These are phyloP conservation scores for Sipha maydis DNA, from an alignment of 2,888 invertebrate species.

Conservation along the genomic window DNA sequence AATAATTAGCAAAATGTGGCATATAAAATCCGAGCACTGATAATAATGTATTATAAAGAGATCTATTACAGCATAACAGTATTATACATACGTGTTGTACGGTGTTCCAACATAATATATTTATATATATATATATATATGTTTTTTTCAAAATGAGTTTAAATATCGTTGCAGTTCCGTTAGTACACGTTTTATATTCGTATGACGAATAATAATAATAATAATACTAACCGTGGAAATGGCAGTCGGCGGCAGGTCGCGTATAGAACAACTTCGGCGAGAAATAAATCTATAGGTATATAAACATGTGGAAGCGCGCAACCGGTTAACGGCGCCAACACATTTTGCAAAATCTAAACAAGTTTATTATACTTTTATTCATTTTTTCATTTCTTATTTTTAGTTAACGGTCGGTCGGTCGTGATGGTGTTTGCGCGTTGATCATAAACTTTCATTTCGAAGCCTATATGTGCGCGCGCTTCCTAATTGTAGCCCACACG, in stretches of 20 bases:
- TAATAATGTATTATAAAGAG: too few species aligned
- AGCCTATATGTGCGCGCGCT: neutral
- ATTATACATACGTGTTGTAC: too few species aligned
- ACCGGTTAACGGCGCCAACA: conserved; percentile 54
- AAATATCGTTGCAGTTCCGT: neutral
- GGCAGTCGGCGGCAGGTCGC: neutral
- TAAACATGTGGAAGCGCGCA: neutral
- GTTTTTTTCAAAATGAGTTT: neutral
- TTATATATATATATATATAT: too few species aligned
- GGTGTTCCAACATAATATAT: too few species aligned
- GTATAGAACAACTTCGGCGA: conserved; percentile 2
- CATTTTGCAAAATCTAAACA: conserved; percentile 52
- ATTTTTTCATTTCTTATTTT: neutral
- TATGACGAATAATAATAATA: neutral
- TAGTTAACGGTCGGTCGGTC: neutral
- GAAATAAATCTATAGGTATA: too few species aligned
- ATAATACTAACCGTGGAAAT: conserved; percentile 9
- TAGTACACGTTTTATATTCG: too few species aligned
- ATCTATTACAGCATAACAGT: too few species aligned
- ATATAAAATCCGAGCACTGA: too few species aligned
- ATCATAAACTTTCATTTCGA: neutral
- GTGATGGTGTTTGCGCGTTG: neutral
- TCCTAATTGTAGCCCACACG: neutral
- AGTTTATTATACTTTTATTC: conserved; percentile 1
- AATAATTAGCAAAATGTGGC: too few species aligned